Evolutionary conservation across 2,113 vertebrate species (phyloP).

Genomic region (Bostrychus sinensis): DNA sequence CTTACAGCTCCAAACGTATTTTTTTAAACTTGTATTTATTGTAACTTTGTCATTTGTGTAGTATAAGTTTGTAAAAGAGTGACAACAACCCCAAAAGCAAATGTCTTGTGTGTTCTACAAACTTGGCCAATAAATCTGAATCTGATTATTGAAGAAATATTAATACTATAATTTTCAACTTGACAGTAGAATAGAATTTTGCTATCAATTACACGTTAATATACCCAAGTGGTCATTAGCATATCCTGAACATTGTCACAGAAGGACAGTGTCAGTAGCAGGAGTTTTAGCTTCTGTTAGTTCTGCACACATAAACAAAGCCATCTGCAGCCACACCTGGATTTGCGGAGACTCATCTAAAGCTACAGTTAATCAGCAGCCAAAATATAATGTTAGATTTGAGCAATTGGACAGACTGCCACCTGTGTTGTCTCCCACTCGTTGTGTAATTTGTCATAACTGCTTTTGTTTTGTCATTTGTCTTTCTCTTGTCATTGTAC

Average conservation of each 20-base stretch:
- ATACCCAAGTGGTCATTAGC: background rate
- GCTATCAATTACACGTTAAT: background rate
- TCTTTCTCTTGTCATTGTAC: background rate
- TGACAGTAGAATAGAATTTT: background rate
- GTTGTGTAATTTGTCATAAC: conserved; percentile 1
- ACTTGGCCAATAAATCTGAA: background rate
- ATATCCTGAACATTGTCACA: background rate
- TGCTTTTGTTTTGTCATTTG: background rate
- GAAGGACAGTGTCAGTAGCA: background rate
- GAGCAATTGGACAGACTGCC: conserved; percentile 21
- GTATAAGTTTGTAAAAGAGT: too few relatives aligned
- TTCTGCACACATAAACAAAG: conserved; percentile 21
- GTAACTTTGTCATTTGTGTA: too few relatives aligned
- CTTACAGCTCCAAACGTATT: too few relatives aligned
- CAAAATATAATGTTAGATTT: conserved; percentile 20
- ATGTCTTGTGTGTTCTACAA: background rate
- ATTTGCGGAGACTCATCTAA: conserved; percentile 31
- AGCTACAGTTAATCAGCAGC: conserved; percentile 15
- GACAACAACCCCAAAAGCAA: too few relatives aligned
- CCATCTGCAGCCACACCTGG: conserved; percentile 34
- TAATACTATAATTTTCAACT: background rate
- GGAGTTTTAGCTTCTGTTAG: conserved; percentile 7
- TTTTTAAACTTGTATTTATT: too few relatives aligned
- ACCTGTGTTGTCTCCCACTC: conserved; percentile 15
- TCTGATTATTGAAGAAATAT: background rate